These are phyloP conservation scores for Phyllostomus hastatus DNA, from an alignment of 2,113 vertebrate species.

Conservation along the genomic window DNA sequence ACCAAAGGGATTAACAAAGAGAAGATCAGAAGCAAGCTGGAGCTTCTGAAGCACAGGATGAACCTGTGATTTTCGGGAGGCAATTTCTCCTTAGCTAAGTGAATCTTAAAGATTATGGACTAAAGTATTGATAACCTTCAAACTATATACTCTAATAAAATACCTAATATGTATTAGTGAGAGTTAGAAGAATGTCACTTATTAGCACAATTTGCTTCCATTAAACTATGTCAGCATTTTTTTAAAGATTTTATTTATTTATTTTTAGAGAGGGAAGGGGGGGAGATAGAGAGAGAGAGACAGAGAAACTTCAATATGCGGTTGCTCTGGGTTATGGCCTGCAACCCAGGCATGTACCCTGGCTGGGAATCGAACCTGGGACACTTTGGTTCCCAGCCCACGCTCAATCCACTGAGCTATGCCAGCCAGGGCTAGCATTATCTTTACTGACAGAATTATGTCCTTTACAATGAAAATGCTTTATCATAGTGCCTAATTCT, in stretches of 20 bases:
- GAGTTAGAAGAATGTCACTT: not conserved
- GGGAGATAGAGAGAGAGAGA: too few species aligned
- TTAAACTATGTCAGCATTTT: not conserved
- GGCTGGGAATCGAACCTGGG: too few species aligned
- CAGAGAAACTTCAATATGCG: too few species aligned
- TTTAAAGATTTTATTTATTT: too few species aligned
- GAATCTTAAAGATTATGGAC: not conserved
- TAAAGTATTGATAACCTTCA: not conserved
- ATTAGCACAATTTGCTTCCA: not conserved
- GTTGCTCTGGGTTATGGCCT: too few species aligned
- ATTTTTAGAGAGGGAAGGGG: too few species aligned
- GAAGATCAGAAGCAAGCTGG: not conserved
- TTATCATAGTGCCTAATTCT: not conserved
- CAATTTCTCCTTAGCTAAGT: not conserved
- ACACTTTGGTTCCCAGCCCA: too few species aligned
- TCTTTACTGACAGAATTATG: not conserved
- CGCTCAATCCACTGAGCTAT: too few species aligned
- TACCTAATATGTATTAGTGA: not conserved
- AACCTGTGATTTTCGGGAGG: not conserved
- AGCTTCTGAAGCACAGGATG: fast-evolving
- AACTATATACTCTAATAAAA: not conserved
- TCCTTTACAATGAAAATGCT: not conserved
- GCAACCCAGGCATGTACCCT: too few species aligned
- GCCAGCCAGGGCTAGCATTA: too few species aligned
- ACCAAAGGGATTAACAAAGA: not conserved